A percentile compares a stretch with the other conserved stretches of the same genome.
Evolutionary conservation across 2,113 vertebrate genomes (phyloP).

Genomic region (Chaetops frenatus): DNA sequence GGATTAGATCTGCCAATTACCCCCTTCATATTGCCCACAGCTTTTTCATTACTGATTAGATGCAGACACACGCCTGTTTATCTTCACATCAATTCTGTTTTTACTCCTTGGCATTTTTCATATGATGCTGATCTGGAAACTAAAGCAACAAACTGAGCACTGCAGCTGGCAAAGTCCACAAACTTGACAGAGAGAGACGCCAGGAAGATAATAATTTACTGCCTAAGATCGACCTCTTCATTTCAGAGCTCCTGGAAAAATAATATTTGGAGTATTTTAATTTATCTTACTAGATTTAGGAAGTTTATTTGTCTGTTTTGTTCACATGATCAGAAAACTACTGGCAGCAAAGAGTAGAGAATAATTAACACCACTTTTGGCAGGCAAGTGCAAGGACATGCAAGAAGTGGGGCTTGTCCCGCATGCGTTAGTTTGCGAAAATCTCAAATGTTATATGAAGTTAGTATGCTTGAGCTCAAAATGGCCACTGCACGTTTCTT

Average conservation of each 20-base stretch:
- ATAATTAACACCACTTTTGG: background rate
- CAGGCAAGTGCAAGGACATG: fast-evolving
- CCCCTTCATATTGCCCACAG: background rate
- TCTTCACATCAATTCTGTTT: background rate
- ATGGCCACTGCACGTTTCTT: background rate
- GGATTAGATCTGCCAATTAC: background rate
- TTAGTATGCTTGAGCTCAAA: background rate
- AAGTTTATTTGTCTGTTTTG: background rate
- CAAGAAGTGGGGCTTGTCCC: background rate
- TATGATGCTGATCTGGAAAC: slow-evolving; percentile 4
- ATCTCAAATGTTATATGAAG: background rate
- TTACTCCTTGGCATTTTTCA: background rate
- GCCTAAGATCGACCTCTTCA: background rate
- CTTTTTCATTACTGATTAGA: background rate
- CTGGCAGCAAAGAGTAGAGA: background rate
- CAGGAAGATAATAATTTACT: background rate
- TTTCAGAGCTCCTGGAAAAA: background rate
- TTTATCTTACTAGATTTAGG: background rate
- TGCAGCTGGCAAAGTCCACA: background rate
- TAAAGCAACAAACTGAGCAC: background rate
- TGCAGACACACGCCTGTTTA: background rate
- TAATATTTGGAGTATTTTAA: background rate
- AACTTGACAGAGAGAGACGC: background rate
- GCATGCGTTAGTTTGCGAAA: background rate
- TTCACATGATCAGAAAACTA: background rate